phyloP scores from a whole-genome alignment of 2,113 vertebrate species.

The Mustela lutreola region DNA sequence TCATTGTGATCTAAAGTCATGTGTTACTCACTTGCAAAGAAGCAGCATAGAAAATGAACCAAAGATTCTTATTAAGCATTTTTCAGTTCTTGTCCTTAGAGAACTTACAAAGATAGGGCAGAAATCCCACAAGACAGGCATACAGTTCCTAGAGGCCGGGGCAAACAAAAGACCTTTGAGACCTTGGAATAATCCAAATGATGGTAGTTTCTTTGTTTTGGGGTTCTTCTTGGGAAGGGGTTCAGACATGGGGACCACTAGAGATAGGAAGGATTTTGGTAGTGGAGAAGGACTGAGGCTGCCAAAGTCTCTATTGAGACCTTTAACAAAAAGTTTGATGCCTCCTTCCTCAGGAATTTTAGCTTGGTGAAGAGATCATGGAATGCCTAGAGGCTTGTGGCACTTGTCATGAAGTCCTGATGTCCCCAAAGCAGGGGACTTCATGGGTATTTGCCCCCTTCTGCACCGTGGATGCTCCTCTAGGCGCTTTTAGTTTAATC shows the following conservation, averaged over 20 bases:
- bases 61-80: not conserved
- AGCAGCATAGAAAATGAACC: not conserved
- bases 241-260: not conserved
- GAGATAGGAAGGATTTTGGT: not conserved
- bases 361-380: not conserved
- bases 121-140: not conserved
- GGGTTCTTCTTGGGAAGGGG: not conserved
- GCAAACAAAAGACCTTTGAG: not conserved
- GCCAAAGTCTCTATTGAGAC: not conserved
- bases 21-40: slow-evolving; percentile 35
- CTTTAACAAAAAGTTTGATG: not conserved
- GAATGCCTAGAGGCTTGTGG: not conserved
- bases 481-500: not conserved
- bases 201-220: not conserved
- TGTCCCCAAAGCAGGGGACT: not conserved
- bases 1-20: not conserved
- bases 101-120: not conserved
- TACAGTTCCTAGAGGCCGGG: not conserved
- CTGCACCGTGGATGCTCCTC: not conserved
- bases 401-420: not conserved
- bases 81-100: not conserved
- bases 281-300: not conserved
- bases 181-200: not conserved
- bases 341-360: not conserved
- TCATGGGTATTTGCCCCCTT: not conserved